Percentiles rank a stretch among this genome's conserved stretches.
Conservation (phyloP, 2,797 vertebrate species). For the Melanotaenia parkinsoni region DNA sequence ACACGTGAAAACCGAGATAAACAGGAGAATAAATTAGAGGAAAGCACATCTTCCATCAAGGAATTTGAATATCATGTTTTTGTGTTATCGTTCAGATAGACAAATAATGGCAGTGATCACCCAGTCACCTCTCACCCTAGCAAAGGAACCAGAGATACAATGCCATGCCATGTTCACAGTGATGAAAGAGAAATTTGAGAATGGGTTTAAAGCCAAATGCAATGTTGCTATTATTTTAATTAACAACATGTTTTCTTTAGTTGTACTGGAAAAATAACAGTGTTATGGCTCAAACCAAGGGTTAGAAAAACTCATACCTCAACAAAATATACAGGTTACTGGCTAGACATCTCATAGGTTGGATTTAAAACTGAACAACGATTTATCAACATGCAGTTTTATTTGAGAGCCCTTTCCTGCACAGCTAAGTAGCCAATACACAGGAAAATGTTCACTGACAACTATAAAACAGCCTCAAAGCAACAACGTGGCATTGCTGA, state of each 20-base stretch:
- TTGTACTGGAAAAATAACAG: slow-evolving; percentile 49
- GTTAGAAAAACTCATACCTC: slow-evolving; percentile 28
- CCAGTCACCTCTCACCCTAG: not conserved
- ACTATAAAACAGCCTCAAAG: not conserved
- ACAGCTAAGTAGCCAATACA: slow-evolving; percentile 8
- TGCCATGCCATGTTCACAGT: slow-evolving; percentile 20
- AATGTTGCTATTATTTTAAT: slow-evolving; percentile 44
- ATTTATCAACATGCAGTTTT: slow-evolving; percentile 15
- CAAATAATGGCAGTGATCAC: not conserved
- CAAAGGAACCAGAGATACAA: not conserved
- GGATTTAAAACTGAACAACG: slow-evolving; percentile 1
- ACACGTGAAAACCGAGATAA: slow-evolving; percentile 12
- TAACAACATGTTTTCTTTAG: slow-evolving; percentile 52
- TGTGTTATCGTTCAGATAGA: not conserved
- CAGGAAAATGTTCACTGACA: slow-evolving; percentile 1
- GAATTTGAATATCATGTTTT: not conserved
- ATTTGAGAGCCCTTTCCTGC: slow-evolving; percentile 4
- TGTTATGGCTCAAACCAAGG: slow-evolving; percentile 10
- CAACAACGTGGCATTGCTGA: slow-evolving; percentile 9
- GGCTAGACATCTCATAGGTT: not conserved
- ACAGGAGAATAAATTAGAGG: not conserved
- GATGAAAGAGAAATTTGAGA: slow-evolving; percentile 33
- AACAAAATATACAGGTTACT: not conserved
- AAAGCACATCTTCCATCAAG: not conserved
- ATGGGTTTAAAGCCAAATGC: slow-evolving; percentile 31